Percentiles rank a stretch among this genome's conserved stretches.
Evolutionary conservation across 2,888 invertebrate species (phyloP).

Genomic region (Molanna angustata): DNA sequence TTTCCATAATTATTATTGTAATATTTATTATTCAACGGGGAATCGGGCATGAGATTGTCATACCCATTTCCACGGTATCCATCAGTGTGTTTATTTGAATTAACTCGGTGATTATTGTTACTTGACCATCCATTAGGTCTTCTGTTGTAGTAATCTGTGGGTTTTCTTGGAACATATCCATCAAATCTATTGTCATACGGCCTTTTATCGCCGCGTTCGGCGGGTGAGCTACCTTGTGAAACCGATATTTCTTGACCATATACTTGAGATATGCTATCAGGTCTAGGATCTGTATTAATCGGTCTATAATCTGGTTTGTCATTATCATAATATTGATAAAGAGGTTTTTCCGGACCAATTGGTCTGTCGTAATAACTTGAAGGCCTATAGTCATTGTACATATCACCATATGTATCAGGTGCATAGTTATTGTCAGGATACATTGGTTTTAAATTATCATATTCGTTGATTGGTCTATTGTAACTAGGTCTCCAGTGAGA

Average conservation of each 20-base stretch:
- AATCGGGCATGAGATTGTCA: conserved; percentile 26
- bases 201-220: conserved; percentile 2
- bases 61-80: conserved; percentile 31
- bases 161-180: conserved; percentile 14
- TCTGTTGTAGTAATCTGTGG: neutral
- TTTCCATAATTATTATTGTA: neutral
- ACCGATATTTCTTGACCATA: conserved; percentile 27
- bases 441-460: conserved; percentile 11
- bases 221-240: conserved; percentile 10
- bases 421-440: conserved; percentile 14
- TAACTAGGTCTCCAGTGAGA: conserved; percentile 16
- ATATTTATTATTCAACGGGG: conserved; percentile 9
- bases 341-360: conserved; percentile 21
- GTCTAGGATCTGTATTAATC: neutral
- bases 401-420: conserved; percentile 9
- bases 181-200: neutral
- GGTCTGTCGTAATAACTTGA: conserved; percentile 21
- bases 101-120: no score
- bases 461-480: conserved; percentile 5
- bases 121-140: conserved; percentile 4
- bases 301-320: neutral
- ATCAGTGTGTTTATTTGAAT: conserved; percentile 13
- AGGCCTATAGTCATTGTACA: conserved; percentile 15
- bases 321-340: neutral
- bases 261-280: conserved; percentile 20